Conservation (phyloP, 2,888 invertebrate genomes). For the Gibbula magus region DNA sequence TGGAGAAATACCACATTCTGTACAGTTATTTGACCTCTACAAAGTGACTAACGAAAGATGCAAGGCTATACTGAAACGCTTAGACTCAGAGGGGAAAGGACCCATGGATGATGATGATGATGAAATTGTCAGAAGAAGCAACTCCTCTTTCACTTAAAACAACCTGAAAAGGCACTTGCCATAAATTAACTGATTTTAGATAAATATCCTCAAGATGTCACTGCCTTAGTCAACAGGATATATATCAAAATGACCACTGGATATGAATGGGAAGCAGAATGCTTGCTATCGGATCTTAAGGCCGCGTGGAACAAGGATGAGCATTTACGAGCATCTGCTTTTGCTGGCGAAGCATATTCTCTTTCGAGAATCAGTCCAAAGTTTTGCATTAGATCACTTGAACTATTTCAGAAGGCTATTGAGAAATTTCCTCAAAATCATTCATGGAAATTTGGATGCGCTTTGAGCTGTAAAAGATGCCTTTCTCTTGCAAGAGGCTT, state of each 20-base stretch:
- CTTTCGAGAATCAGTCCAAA: background rate
- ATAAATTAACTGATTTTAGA: background rate
- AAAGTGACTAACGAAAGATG: background rate
- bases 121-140: background rate
- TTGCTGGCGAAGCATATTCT: background rate
- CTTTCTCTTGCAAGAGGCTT: background rate
- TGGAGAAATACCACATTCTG: background rate
- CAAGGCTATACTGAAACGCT: background rate
- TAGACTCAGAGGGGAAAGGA: background rate
- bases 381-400: background rate
- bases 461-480: background rate
- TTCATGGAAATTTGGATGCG: slow-evolving; percentile 11
- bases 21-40: background rate
- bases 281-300: background rate
- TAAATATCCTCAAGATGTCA: background rate
- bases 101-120: background rate
- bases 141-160: background rate
- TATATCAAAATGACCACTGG: background rate
- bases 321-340: background rate
- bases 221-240: background rate
- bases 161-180: background rate
- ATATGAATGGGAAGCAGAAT: background rate
- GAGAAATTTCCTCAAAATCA: background rate
- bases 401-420: background rate
- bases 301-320: background rate